Percentiles rank a stretch among this genome's conserved stretches.
Evolutionary conservation across 2,888 invertebrate species (phyloP).

Genomic region (Drosophila formosana): DNA sequence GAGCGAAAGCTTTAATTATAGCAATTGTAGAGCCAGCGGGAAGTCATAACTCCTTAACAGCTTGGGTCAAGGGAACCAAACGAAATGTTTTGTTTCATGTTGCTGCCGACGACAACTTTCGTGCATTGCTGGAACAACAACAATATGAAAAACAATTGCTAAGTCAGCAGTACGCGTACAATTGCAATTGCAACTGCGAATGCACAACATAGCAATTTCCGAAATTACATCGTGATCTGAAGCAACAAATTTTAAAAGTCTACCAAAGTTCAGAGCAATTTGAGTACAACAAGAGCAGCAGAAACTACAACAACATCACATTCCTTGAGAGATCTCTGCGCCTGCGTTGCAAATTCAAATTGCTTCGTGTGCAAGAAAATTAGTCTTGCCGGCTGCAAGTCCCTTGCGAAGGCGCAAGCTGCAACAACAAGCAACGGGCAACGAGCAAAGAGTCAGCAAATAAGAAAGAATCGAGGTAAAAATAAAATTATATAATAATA

Average conservation of each 20-base stretch:
- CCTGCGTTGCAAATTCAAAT: constrained; percentile 81
- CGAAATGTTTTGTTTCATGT: constrained; percentile 37
- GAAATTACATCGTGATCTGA: constrained; percentile 84
- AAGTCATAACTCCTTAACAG: constrained; percentile 68
- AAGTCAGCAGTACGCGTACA: constrained; percentile 31
- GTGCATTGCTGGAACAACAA: constrained; percentile 47
- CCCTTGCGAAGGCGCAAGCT: constrained; percentile 62
- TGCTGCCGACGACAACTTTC: constrained; percentile 75
- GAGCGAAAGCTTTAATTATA: constrained; percentile 67
- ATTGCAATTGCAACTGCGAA: constrained; percentile 44
- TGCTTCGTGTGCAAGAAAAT: constrained; percentile 85
- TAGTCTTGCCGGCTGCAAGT: constrained; percentile 80
- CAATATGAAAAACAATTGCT: constrained; percentile 28
- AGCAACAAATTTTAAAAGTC: constrained; percentile 80
- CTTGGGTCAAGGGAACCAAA: constrained; percentile 31
- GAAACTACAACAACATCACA: constrained; percentile 60
- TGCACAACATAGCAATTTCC: constrained; percentile 80
- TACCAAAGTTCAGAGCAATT: constrained; percentile 84
- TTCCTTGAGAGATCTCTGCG: constrained; percentile 68
- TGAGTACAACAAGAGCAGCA: constrained; percentile 66
- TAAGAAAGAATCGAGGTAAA: constrained; percentile 40
- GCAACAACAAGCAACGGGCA: constrained; percentile 18
- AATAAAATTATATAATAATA: constrained; percentile 71
- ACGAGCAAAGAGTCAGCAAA: constrained; percentile 30
- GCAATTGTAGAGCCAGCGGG: constrained; percentile 53